phyloP scores from a whole-genome alignment of 2,797 vertebrate genomes.

The Halcyon chelicuti region DNA sequence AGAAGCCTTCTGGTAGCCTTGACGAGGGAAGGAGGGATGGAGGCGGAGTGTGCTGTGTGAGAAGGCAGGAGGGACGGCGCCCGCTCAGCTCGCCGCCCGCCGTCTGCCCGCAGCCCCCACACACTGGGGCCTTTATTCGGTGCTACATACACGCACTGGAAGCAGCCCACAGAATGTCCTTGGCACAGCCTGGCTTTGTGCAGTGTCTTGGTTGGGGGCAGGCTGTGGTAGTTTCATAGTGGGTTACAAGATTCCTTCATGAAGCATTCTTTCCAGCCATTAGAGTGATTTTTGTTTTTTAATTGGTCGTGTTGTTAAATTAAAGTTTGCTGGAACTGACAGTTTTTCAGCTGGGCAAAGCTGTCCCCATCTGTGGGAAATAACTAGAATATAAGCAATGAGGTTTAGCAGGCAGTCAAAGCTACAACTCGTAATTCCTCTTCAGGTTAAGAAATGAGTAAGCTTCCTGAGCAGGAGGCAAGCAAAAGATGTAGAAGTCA shows the following conservation, averaged over 20 bases:
- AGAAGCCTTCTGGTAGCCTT: neutral
- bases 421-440: neutral
- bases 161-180: constrained; percentile 58
- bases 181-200: constrained; percentile 15
- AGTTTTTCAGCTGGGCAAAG: neutral
- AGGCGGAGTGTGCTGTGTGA: fast-evolving
- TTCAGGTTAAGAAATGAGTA: neutral
- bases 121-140: neutral
- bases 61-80: neutral
- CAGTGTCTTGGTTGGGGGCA: neutral
- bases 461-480: neutral
- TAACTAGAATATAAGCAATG: neutral
- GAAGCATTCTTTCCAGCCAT: constrained; percentile 58
- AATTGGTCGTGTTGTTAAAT: constrained; percentile 2
- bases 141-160: neutral
- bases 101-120: neutral
- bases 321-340: neutral
- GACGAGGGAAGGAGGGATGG: neutral
- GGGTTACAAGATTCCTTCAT: neutral
- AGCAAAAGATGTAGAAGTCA: neutral
- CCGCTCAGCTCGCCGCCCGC: fast-evolving
- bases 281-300: neutral
- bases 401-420: neutral
- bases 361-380: neutral
- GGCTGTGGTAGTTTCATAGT: constrained; percentile 16